Conservation (phyloP, 30 jellyfish, hydroid and myxozoan species). For the Pseudorhiza aurosa region DNA sequence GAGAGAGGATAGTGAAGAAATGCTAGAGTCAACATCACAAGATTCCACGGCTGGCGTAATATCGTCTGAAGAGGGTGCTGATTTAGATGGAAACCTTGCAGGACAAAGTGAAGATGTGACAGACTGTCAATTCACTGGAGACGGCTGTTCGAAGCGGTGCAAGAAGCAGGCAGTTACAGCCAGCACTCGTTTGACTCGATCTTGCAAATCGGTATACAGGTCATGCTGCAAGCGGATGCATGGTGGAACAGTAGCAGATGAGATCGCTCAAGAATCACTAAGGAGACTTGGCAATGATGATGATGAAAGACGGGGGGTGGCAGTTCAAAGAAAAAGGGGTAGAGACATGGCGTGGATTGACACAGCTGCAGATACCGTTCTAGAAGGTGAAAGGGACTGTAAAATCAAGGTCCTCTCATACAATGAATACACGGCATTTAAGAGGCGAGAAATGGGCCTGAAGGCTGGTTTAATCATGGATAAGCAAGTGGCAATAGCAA, state of each 20-base stretch:
- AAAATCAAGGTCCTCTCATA: constrained; percentile 13
- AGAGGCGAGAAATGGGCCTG: constrained; percentile 16
- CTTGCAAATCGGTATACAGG: constrained; percentile 27
- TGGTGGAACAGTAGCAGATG: neutral
- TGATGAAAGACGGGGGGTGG: neutral
- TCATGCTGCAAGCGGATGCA: constrained; percentile 9
- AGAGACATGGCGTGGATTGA: neutral
- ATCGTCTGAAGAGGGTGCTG: no score
- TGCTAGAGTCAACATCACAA: no score
- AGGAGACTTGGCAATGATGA: neutral
- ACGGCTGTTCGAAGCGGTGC: no score
- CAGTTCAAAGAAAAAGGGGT: constrained; percentile 19
- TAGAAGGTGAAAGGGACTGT: constrained; percentile 26
- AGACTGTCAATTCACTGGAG: no score
- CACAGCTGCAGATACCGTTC: neutral
- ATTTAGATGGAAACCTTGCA: no score
- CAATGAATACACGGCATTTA: constrained; percentile 14
- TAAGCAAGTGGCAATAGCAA: constrained; percentile 12
- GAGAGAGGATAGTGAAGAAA: no score
- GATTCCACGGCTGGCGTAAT: no score
- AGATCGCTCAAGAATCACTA: neutral
- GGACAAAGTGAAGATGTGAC: no score
- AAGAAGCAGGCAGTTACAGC: neutral
- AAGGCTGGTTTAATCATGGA: constrained; percentile 20
- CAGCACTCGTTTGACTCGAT: neutral